Base-by-base conservation (phyloP, 2,797 vertebrate genomes). In the Ambastaia sidthimunki region DNA sequence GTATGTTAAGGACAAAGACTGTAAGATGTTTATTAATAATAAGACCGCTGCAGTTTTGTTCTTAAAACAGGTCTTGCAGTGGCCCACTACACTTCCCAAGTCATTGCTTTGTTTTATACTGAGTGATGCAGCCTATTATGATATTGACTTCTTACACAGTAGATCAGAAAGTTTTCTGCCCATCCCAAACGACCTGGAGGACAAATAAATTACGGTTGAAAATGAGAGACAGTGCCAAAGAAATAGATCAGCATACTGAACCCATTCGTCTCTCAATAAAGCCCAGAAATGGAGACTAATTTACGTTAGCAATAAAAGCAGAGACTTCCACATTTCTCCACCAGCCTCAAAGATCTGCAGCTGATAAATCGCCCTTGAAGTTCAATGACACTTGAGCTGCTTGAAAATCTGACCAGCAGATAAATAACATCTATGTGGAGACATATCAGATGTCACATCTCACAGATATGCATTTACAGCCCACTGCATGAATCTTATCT, bases 251-350 rank as follows among this genome's bases (percentile, higher is more conserved):
- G 65, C 44, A 71, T 66, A 82, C 59, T 59, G 63, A 75, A 71
- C 31, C 72, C 41, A 80, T 76, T 31, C 68, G 34, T 83, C 73
- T 68, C 37, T 71, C 12, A 31, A 4, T 80, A 41, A 68, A 19
- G 28, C 60, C 31, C 41, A 37, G 28, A 37, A 74, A 72, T 23
- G 12, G 68, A 12, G 81, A 54, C 74, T 75, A 74, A 86, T 83
- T 82, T 83, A 82, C 67, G 28, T 81, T 44, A 68, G 76, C 79
- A 74, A 81, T 85, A 85, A 85, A 82, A 79, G 60, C 19, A 59
- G 65, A 44, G 75, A 52, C 48, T 82, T 69, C 74, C 78, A 55
- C 37, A 11, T 71, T 73, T 47, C 67, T 77, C 80, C 71, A 72
- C 55, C 6, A 18, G 47, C 68, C 72, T 71, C 34, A 65, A 67